phyloP scores from a whole-genome alignment of 2,113 vertebrate genomes.

The Abramis brama region DNA sequence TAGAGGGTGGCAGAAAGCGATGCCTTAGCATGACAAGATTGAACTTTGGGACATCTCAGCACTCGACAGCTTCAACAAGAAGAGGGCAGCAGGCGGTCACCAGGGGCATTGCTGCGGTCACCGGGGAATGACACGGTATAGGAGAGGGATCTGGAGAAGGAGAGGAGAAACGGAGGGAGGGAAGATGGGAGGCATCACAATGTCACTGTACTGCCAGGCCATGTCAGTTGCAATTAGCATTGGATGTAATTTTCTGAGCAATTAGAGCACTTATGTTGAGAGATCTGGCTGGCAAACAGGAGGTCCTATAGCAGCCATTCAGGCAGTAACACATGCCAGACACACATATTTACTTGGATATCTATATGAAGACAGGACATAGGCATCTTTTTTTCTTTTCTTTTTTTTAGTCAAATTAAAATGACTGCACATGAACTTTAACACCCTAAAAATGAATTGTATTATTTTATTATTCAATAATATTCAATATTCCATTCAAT shows the following conservation, averaged over 20 bases:
- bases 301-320: slow-evolving; percentile 65
- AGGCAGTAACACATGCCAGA: slow-evolving; percentile 42
- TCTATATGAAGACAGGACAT: neutral
- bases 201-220: slow-evolving; percentile 75
- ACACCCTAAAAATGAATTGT: neutral
- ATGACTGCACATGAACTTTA: neutral
- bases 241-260: slow-evolving; percentile 82
- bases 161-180: slow-evolving; percentile 30
- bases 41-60: slow-evolving; percentile 75
- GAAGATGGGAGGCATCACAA: slow-evolving; percentile 60
- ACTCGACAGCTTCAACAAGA: slow-evolving; percentile 74
- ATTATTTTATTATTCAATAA: neutral
- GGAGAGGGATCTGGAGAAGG: slow-evolving; percentile 56
- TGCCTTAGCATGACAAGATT: slow-evolving; percentile 72
- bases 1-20: slow-evolving; percentile 72
- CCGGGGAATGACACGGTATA: slow-evolving; percentile 66
- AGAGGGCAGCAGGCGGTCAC: slow-evolving; percentile 77
- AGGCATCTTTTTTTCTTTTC: no score
- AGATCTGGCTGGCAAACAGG: slow-evolving; percentile 70
- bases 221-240: slow-evolving; percentile 78
- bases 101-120: slow-evolving; percentile 73
- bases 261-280: slow-evolving; percentile 82
- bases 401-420: neutral
- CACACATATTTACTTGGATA: neutral
- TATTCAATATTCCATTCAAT: neutral